Base-by-base conservation (phyloP, 2,888 invertebrate species). In the Cephus spinipes region DNA sequence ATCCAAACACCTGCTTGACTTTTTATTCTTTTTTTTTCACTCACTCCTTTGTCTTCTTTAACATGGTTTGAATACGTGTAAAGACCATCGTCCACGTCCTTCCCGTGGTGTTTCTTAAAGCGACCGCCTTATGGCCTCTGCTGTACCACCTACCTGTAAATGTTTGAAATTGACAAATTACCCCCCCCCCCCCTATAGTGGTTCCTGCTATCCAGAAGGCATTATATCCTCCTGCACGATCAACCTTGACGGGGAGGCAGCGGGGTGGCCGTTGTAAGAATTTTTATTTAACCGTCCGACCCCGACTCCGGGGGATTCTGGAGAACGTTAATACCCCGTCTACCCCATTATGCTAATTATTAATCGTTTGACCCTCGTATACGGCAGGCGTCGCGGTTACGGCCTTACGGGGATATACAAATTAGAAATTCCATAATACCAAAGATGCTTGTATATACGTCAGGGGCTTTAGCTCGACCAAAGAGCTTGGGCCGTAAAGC, bases 301-400 rank as follows among this genome's bases (percentile, higher is more conserved):
- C 40, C 30, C 34, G 55, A 68, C 71, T 73, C 69, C 68, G 36
- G 68, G 74, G 71, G 68, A 74, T 34, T 34, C 75, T 73, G 11
- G 23, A 69, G 77, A 75, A 77, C 74, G 73, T 74, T 80, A 79
- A 79, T 80, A 76, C 74, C 35, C 35, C 35, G 55, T 55, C 23
- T 75, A 73, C 40, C 34, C 68, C 73, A 35, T 33, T 77, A 82
- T 81, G 80, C 77, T 83, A 83, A 84, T 84, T 81, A 78, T 79
- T 73, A 68, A 81, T 80, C 80, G 83, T 81, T 80, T 73, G 82
- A 76, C 80, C 75, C 75, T 73, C 35, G 35, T 35, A 35, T 12
- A 69, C 69, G 76, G 40, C 75, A 40, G 74, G 73, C 71, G 15
- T 11, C 69, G 69, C 15, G 71, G 71, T 33, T 32, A 69, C 76